Evolutionary conservation across 2,797 vertebrate genomes (phyloP), one percentile per base, ranked within the genome.

Genomic region (Alosa sapidissima): DNA sequence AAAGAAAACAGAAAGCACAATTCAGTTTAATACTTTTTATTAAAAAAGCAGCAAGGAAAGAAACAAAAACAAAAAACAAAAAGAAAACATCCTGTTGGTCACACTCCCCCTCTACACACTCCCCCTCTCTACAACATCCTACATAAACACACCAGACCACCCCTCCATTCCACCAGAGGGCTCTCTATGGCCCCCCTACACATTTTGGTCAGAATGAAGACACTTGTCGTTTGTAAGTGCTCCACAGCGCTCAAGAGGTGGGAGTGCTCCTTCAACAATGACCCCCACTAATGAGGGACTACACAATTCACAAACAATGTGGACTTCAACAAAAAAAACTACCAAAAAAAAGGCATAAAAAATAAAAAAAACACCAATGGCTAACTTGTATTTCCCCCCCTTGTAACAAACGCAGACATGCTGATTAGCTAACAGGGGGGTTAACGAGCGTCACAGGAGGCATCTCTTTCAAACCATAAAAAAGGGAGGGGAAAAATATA

Each of bases 391-490:
- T 65, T 87, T 81, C 33, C 81, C 82, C 82, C 58, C 84, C 45
- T 21, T 75, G 60, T 82, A 58, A 83, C 72, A 36, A 75, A 81
- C 85, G 51, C 45, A 87, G 83, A 86, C 81, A 88, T 24, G 81
- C 81, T 36, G 83, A 88, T 72, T 81, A 58, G 82, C 82, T 65
- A 33, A 84, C 72, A 33, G 41, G 82, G 81, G 83, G 72, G 85
- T 48, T 41, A 84, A 85, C 28, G n/a, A 87, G 87, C 21, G 51
- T 86, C 86, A 89, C 60, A 88, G 88, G 88, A 91, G 89, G 88
- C 88, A 55, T 75, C 88, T 89, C 81, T 88, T 88, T 81, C 19
- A 33, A 87, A 87, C 84, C 52, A 24, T 82, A 52, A 49, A 49
- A 48, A 72, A 19, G 68, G 81, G 81, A 54, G n/a, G 28, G 45